Percentiles rank a stretch among this genome's conserved stretches.
These are phyloP conservation scores for Hycleus phaleratus DNA, from an alignment of 1,140 invertebrate genomes.

Conservation along the genomic window DNA sequence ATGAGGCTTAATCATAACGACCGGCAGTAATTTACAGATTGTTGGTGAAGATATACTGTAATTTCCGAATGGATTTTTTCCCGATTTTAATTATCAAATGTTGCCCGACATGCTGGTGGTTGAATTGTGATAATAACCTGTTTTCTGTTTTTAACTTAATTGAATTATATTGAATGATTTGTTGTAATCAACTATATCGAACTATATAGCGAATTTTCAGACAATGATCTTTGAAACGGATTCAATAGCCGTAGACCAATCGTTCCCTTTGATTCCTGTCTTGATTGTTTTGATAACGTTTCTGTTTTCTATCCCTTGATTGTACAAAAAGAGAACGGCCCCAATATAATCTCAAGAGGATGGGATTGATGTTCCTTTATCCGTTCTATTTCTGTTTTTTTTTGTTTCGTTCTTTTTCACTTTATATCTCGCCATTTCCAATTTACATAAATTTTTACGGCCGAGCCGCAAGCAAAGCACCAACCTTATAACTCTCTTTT, in stretches of 20 bases:
- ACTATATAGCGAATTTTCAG: no score
- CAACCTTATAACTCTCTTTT: not conserved
- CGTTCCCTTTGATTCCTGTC: slow-evolving; percentile 27
- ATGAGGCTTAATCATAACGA: slow-evolving; percentile 26
- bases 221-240: slow-evolving; percentile 2
- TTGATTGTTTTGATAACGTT: slow-evolving; percentile 30
- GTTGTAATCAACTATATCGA: no score
- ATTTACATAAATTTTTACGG: slow-evolving; percentile 25
- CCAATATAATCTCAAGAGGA: slow-evolving; percentile 14
- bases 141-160: no score
- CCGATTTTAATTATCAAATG: slow-evolving; percentile 28
- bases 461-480: slow-evolving; percentile 6
- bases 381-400: no score
- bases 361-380: slow-evolving; percentile 12
- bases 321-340: not conserved
- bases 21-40: slow-evolving; percentile 23
- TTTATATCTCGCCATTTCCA: slow-evolving; percentile 22
- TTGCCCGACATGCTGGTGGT: not conserved
- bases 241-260: slow-evolving; percentile 32
- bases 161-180: no score
- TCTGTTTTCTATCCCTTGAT: slow-evolving; percentile 16
- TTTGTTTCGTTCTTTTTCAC: not conserved
- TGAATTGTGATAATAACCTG: no score
- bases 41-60: slow-evolving; percentile 24
- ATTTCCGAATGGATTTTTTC: slow-evolving; percentile 29